These are phyloP conservation scores for Caenorhabditis sinica DNA, from an alignment of 2,888 invertebrate genomes.

Conservation along the genomic window DNA sequence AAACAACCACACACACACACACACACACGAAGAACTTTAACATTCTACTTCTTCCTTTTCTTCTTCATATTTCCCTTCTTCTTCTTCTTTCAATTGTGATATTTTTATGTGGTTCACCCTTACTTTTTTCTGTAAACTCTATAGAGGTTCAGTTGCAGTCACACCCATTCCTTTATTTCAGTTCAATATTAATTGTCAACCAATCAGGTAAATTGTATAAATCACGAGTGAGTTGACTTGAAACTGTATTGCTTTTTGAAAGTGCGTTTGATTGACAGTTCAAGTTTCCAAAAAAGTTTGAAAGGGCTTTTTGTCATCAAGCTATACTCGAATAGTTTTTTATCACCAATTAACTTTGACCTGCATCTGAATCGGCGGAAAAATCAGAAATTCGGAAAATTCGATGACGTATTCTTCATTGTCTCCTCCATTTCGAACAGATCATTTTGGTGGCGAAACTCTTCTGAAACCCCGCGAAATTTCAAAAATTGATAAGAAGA, in stretches of 20 bases:
- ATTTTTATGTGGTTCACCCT: background rate
- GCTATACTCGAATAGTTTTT: background rate
- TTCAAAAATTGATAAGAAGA: constrained; percentile 40
- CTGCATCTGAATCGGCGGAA: constrained; percentile 6
- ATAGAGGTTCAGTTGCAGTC: background rate
- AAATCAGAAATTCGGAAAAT: constrained; percentile 33
- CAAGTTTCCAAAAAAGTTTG: background rate
- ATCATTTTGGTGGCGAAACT: constrained; percentile 40
- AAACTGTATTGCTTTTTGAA: background rate
- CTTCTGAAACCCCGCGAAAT: constrained; percentile 36
- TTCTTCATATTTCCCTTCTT: background rate
- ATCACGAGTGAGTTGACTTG: constrained; percentile 15
- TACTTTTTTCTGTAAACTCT: background rate
- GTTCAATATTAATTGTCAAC: background rate
- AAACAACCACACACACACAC: constrained; percentile 13
- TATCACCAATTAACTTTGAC: constrained; percentile 28
- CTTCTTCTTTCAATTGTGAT: background rate
- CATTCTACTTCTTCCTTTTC: background rate
- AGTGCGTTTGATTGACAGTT: constrained; percentile 9
- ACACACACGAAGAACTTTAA: background rate
- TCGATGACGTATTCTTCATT: constrained; percentile 41
- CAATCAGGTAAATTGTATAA: background rate
- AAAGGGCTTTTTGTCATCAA: background rate
- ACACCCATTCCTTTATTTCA: background rate
- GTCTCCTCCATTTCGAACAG: constrained; percentile 34